Conservation (phyloP, 2,113 vertebrate species). For the Protobothrops flavoviridis region DNA sequence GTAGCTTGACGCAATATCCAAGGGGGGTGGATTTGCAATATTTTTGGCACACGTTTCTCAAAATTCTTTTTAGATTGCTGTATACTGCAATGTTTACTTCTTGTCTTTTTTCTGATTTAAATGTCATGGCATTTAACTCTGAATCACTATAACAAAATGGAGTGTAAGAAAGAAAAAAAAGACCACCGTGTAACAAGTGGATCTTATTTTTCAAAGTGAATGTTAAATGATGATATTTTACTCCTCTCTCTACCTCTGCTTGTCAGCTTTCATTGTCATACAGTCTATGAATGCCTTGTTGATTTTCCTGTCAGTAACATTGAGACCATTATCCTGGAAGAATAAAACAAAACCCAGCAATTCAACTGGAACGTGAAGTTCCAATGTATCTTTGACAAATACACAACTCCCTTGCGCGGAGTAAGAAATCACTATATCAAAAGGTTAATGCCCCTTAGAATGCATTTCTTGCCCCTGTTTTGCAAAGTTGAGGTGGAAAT, state of each 20-base stretch:
- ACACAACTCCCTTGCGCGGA: background rate
- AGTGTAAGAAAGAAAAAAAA: constrained; percentile 64
- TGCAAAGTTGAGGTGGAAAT: background rate
- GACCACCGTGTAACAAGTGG: constrained; percentile 54
- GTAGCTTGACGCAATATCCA: background rate
- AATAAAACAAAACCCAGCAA: constrained; percentile 35
- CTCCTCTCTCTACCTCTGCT: constrained; percentile 50
- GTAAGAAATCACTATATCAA: background rate
- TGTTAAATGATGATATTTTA: constrained; percentile 63
- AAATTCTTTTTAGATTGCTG: constrained; percentile 49
- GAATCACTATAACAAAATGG: constrained; percentile 68
- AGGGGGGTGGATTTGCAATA: constrained; percentile 12
- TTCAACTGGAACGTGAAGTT: constrained; percentile 6
- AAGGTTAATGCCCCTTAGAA: background rate
- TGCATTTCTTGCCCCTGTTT: background rate
- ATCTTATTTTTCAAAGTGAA: constrained; percentile 57
- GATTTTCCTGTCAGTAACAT: constrained; percentile 11
- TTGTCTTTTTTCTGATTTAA: constrained; percentile 66
- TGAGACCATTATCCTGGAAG: constrained; percentile 16
- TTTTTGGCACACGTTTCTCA: constrained; percentile 45
- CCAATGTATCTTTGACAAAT: constrained; percentile 9
- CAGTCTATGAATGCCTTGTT: background rate
- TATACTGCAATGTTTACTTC: constrained; percentile 52
- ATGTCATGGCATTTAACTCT: constrained; percentile 71
- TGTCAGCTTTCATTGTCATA: background rate